Conservation (phyloP, 1,140 invertebrate species). For the Achroia grisella region DNA sequence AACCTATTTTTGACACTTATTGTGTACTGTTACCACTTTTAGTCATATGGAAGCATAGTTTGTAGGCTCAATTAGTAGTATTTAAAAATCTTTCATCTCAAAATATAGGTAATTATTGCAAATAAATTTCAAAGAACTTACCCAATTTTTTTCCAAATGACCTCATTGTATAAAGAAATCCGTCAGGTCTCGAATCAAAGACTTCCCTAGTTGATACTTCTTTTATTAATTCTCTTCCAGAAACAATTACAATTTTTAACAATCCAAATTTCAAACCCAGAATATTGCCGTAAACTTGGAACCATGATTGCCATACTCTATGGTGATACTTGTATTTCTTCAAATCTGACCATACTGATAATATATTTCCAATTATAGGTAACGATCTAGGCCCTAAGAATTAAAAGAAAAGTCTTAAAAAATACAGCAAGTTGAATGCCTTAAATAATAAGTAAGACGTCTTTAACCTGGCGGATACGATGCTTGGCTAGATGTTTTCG, state of each 20-base stretch:
- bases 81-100: too few relatives aligned
- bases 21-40: too few relatives aligned
- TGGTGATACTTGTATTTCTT: constrained; percentile 44
- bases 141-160: constrained; percentile 78
- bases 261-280: constrained; percentile 75
- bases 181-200: constrained; percentile 81
- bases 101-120: not conserved
- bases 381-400: constrained; percentile 47
- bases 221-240: constrained; percentile 76
- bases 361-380: constrained; percentile 46
- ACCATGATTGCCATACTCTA: constrained; percentile 46
- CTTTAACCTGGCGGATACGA: constrained; percentile 35
- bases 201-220: constrained; percentile 77
- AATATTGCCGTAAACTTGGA: constrained; percentile 78
- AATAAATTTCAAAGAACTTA: constrained; percentile 45
- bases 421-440: not conserved
- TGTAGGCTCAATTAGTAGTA: too few relatives aligned
- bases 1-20: too few relatives aligned
- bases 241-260: constrained; percentile 76
- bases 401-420: too few relatives aligned
- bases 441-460: not conserved
- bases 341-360: constrained; percentile 37
- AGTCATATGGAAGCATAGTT: too few relatives aligned
- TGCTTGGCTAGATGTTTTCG: constrained; percentile 14
- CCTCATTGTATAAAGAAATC: constrained; percentile 78